Percentiles rank a stretch among this genome's conserved stretches.
Conservation (phyloP, 35 echinoderm and acorn worm genomes). For the Ophiothrix spiculata region DNA sequence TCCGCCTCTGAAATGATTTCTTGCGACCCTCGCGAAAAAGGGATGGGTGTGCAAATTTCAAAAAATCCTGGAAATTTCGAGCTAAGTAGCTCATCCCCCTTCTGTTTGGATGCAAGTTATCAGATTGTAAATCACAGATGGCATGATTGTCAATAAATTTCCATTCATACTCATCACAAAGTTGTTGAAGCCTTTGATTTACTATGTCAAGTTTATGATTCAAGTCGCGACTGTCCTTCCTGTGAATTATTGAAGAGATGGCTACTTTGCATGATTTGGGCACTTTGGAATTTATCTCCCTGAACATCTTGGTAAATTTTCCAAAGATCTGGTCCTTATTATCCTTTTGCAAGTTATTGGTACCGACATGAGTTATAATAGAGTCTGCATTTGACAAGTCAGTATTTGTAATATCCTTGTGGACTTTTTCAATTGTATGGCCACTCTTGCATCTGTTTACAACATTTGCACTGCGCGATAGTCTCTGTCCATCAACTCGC, state of each 20-base stretch:
- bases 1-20: not conserved
- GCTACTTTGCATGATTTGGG: not conserved
- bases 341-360: not conserved
- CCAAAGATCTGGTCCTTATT: not conserved
- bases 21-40: not conserved
- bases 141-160: not conserved
- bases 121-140: not conserved
- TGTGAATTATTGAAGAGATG: not conserved
- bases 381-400: not conserved
- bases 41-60: not conserved
- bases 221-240: not conserved
- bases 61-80: not conserved
- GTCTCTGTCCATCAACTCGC: not conserved
- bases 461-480: not conserved
- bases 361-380: not conserved
- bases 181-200: not conserved
- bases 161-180: not conserved
- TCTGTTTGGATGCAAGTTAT: not conserved
- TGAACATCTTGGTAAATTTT: not conserved
- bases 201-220: not conserved
- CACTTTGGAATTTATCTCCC: not conserved
- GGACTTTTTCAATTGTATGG: not conserved
- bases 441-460: not conserved
- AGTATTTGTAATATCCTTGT: not conserved
- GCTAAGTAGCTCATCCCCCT: not conserved